These are phyloP conservation scores for Pelmatolapia mariae DNA, from an alignment of 2,113 vertebrate genomes.

Conservation along the genomic window DNA sequence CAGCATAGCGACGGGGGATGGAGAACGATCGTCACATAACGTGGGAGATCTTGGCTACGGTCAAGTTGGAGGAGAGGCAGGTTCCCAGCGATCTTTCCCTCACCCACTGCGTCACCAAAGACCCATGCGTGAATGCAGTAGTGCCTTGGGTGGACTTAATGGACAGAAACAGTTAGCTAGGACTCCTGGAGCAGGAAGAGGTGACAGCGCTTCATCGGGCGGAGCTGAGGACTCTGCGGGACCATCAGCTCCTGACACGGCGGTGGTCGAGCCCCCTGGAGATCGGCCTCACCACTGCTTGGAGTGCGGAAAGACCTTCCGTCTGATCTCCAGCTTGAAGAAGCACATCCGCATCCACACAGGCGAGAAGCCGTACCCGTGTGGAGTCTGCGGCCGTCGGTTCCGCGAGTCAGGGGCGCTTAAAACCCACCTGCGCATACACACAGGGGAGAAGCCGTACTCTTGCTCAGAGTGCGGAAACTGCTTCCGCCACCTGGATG, in stretches of 20 bases:
- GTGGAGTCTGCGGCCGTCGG: conserved; percentile 71
- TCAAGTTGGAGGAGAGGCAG: conserved; percentile 56
- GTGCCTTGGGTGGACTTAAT: conserved; percentile 15
- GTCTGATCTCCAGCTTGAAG: conserved; percentile 77
- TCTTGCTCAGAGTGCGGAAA: conserved; percentile 76
- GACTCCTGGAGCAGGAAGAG: conserved; percentile 28
- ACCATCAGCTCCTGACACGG: conserved; percentile 41
- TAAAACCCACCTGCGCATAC: conserved; percentile 77
- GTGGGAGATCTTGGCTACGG: conserved; percentile 60
- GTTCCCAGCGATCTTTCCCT: conserved; percentile 46
- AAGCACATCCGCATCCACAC: conserved; percentile 81
- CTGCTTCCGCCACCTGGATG: conserved; percentile 76
- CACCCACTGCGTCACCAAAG: conserved; percentile 52
- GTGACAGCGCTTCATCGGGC: conserved; percentile 31
- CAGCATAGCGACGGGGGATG: conserved; percentile 16
- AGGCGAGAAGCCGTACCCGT: conserved; percentile 76
- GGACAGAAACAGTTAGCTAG: conserved; percentile 36
- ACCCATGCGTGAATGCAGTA: conserved; percentile 31
- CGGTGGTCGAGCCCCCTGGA: conserved; percentile 28
- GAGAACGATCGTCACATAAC: conserved; percentile 45
- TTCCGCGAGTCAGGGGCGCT: conserved; percentile 77
- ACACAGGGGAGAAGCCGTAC: conserved; percentile 78
- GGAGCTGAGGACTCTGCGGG: conserved; percentile 43
- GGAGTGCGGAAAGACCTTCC: conserved; percentile 78
- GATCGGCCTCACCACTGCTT: conserved; percentile 76